Evolutionary conservation across 2,797 vertebrate species (phyloP), one percentile per base, ranked within the genome.

Genomic region (Gila robusta): DNA sequence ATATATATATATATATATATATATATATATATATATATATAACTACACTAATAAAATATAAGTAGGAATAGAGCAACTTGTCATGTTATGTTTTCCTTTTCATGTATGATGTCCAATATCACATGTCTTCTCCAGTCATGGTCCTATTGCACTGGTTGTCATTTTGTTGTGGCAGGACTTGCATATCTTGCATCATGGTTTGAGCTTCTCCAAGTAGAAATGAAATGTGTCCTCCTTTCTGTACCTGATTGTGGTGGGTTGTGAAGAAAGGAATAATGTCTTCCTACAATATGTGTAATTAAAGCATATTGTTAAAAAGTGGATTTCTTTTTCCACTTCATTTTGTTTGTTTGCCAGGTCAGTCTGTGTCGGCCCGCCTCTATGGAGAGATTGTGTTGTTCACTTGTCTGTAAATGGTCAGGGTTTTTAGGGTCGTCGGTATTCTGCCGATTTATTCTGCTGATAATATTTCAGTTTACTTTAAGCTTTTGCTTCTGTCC

Each of bases 11-110:
- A 41, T n/a, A n/a, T n/a, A n/a, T n/a, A n/a, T n/a, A n/a, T n/a
- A n/a, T n/a, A 12, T 16, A 23, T 19, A 12, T 23, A 6, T 56
- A 7, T 19, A 21, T 1, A 54, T 23, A 56, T 23, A 23, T 3
- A 41, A 1, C 1, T 10, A 1, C 71, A 81, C 0, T 85, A 73
- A 59, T 78, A 54, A 76, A 76, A 80, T 70, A 85, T 80, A 89
- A 66, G 64, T 21, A 67, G 74, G 26, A 71, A 87, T 16, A 41
- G 6, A 16, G 11, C 11, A 71, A 0, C 11, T 4, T 71, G 21
- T 12, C 5, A 14, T 70, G 19, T 0, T 23, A 11, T 59, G 5
- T 2, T 41, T 71, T 70, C 2, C 35, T 23, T 5, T 70, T 39
- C 5, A 23, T 70, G 67, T 10, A 70, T 39, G 21, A 23, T 70